Evolutionary conservation across 2,113 vertebrate genomes (phyloP).

Genomic region (Phaetusa simplex): DNA sequence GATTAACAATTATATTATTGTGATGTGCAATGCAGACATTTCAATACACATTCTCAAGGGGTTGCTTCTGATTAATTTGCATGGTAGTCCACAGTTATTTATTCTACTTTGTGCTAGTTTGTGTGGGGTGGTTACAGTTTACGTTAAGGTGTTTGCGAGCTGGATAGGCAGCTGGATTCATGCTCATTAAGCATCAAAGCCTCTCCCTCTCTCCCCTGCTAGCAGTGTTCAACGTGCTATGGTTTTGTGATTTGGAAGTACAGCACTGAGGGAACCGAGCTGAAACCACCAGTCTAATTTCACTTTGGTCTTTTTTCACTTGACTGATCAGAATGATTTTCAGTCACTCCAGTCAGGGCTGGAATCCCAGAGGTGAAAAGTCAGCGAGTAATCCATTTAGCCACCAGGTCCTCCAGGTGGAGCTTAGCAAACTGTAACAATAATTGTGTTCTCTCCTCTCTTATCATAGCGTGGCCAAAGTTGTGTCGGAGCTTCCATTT

Average conservation of each 20-base stretch:
- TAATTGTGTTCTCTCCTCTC: conserved; percentile 31
- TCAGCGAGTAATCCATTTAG: conserved; percentile 72
- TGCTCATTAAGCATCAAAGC: conserved; percentile 29
- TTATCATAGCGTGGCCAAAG: conserved; percentile 5
- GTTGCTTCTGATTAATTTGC: conserved; percentile 40
- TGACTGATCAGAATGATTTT: conserved; percentile 79
- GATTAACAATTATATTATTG: conserved; percentile 17
- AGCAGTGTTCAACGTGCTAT: conserved; percentile 21
- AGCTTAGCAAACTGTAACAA: conserved; percentile 46
- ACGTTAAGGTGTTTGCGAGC: neutral
- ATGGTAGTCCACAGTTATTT: conserved; percentile 38
- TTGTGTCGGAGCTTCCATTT: conserved; percentile 3
- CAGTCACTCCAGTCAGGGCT: conserved; percentile 66
- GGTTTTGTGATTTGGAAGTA: conserved; percentile 66
- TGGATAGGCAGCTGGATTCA: conserved; percentile 38
- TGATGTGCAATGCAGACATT: neutral
- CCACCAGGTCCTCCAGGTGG: conserved; percentile 58
- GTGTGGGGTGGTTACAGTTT: neutral
- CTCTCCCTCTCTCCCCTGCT: conserved; percentile 20
- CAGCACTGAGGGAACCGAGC: conserved; percentile 31
- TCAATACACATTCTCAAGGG: neutral
- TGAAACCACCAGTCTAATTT: conserved; percentile 70
- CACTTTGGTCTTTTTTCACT: conserved; percentile 66
- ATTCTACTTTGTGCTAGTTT: conserved; percentile 21
- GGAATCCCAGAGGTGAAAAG: conserved; percentile 71